Evolutionary conservation across 2,113 vertebrate species (phyloP).

Genomic region (Stegastes partitus): DNA sequence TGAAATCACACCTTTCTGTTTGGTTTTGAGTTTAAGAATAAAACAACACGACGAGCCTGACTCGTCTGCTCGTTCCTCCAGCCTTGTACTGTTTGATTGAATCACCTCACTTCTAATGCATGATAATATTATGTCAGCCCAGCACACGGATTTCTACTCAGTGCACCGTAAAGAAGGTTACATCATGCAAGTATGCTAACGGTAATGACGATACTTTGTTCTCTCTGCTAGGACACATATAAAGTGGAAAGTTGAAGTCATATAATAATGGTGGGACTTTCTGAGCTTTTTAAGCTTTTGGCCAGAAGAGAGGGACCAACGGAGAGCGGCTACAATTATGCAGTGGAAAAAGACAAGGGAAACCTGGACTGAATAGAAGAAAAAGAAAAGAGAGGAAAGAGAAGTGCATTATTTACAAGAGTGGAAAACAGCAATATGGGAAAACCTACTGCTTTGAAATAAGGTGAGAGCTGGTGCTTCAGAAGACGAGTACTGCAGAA

Average conservation of each 20-base stretch:
- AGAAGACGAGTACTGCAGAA: constrained; percentile 73
- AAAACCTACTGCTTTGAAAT: constrained; percentile 73
- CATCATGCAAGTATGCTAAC: constrained; percentile 42
- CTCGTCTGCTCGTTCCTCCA: no score
- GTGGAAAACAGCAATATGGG: constrained; percentile 68
- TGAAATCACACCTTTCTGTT: no score
- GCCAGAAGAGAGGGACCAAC: constrained; percentile 73
- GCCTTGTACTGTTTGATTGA: constrained; percentile 4
- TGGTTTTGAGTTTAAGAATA: not conserved
- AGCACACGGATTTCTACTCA: constrained; percentile 31
- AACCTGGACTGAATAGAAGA: constrained; percentile 65
- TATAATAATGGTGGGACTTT: constrained; percentile 73
- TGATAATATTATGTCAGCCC: constrained; percentile 16
- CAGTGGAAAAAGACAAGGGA: constrained; percentile 80
- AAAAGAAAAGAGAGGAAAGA: constrained; percentile 53
- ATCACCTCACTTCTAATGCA: constrained; percentile 15
- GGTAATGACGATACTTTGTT: constrained; percentile 55
- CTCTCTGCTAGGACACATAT: constrained; percentile 68
- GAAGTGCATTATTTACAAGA: constrained; percentile 54
- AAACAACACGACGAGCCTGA: constrained; percentile 15
- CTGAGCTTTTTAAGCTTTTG: constrained; percentile 74
- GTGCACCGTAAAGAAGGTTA: constrained; percentile 19
- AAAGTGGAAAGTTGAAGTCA: constrained; percentile 79
- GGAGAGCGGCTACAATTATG: constrained; percentile 73
- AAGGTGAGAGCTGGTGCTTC: constrained; percentile 60